Evolutionary conservation across 2,797 vertebrate species (phyloP), one percentile per base, ranked within the genome.

Genomic region (Crenichthys baileyi): DNA sequence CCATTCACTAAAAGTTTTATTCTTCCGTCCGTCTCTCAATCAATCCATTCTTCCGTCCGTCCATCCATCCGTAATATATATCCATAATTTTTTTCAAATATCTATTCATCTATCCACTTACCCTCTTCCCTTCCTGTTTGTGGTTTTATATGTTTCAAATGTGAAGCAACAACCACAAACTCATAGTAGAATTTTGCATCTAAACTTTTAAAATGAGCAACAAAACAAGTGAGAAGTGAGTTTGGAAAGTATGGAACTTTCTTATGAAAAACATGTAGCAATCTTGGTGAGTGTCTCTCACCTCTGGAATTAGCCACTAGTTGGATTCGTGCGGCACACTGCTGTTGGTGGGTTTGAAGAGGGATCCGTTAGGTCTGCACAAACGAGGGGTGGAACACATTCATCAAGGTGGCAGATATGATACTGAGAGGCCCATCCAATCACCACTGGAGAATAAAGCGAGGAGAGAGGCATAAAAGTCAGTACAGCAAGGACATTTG

Each of bases 351-450:
- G 36, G 72, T 13, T 82, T 44, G 56, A 55, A 78, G 75, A 81
- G 56, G 79, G 84, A 88, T 80, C 80, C 87, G 86, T 87, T 87
- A 89, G 26, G 50, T 83, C 68, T 82, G 89, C 90, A 87, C 88
- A 86, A 88, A 93, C 82, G 81, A 83, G 81, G 20, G 80, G 61
- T 80, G 86, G 90, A 92, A 91, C 73, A 84, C 91, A 95, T 94
- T 91, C 82, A 94, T 94, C 93, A 94, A 89, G 84, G 88, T 88
- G 83, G 89, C 80, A 80, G 88, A 92, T 91, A 91, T 89, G 91
- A 93, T 91, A 89, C 87, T 74, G 81, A 91, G 86, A 87, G 82
- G 77, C 89, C 87, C 90, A 89, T 91, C 92, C 91, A 93, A 92
- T 93, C 93, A 92, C 60, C 6, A 29, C 75, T 79, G 55, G 84